Evolutionary conservation across 1,140 invertebrate species (phyloP), one percentile per base, ranked within the genome.

Genomic region (Gryllus bimaculatus): DNA sequence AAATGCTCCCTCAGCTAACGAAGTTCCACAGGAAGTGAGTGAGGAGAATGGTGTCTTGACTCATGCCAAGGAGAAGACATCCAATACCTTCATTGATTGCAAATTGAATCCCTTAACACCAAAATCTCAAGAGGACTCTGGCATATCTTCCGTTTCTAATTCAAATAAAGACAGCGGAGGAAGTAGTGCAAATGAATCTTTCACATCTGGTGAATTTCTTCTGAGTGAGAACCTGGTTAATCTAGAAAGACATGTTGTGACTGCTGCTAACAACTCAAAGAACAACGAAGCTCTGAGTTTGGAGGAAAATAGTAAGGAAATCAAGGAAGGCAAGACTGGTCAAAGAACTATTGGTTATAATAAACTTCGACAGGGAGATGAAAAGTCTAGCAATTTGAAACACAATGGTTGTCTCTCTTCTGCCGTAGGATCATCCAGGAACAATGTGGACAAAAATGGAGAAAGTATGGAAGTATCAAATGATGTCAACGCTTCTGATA

Each of bases 191-290:
- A 78, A 78, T 48, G 81, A 81, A 15, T 81, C 80, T 0, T 76
- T 39, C 48, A n/a, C 78, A 21, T 79, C 78, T 20, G 86, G 85
- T 0, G 87, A 87, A 78, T 87, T 88, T 80, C 82, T 85, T 0
- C 80, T 87, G 0, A 86, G 85, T 21, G 86, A 87, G n/a, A 86
- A 87, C 39, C 83, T 83, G 0, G 86, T 85, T 74, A 85, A 86
- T 74, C 76, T 81, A 15, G 78, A 80, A 13, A 83, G 84, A 76
- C 77, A 83, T 80, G 83, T 83, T 6, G 82, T 82, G 20, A 79
- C 48, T 13, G 47, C 79, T 47, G 77, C 26, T 66, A 75, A 78
- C 78, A 13, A 77, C 48, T 47, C 12, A 6, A 77, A 6, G n/a
- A 47, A 48, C 13, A n/a, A 18, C 20, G 76, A 77, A 47, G 6